Conservation (phyloP, 1,140 invertebrate genomes). For the Papilio polyxenes region DNA sequence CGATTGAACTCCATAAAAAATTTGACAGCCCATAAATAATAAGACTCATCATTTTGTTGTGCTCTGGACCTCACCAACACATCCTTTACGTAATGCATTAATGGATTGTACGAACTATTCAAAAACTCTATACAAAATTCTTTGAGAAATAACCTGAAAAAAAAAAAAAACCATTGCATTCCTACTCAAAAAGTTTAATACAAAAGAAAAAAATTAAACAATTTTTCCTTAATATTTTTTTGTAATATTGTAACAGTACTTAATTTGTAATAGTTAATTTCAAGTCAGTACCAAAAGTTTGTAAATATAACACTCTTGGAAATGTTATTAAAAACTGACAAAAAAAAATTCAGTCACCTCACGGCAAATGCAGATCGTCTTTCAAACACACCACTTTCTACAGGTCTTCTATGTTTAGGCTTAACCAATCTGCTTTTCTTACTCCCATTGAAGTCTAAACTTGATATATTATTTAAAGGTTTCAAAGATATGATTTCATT, state of each 20-base stretch:
- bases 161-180: slow-evolving; percentile 34
- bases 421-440: slow-evolving; percentile 83
- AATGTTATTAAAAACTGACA: slow-evolving; percentile 10
- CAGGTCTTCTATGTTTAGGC: slow-evolving; percentile 69
- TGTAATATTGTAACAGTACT: too few species aligned
- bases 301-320: not conserved
- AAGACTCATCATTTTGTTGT: slow-evolving; percentile 92
- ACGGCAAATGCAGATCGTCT: slow-evolving; percentile 74
- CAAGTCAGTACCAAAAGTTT: not conserved
- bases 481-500: slow-evolving; percentile 94
- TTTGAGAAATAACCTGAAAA: slow-evolving; percentile 88
- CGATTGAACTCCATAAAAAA: slow-evolving; percentile 99
- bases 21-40: slow-evolving; percentile 95
- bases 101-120: slow-evolving; percentile 93
- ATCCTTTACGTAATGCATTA: slow-evolving; percentile 90
- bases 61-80: slow-evolving; percentile 83
- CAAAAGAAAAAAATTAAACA: not conserved
- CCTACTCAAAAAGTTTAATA: not conserved
- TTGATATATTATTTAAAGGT: slow-evolving; percentile 87
- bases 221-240: too few species aligned
- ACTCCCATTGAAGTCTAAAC: slow-evolving; percentile 88
- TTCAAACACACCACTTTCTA: slow-evolving; percentile 69
- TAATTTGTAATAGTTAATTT: not conserved
- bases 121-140: slow-evolving; percentile 97
- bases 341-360: slow-evolving; percentile 54